These are phyloP conservation scores for Druceiella hillmani DNA, from an alignment of 2,888 invertebrate genomes.

Conservation along the genomic window DNA sequence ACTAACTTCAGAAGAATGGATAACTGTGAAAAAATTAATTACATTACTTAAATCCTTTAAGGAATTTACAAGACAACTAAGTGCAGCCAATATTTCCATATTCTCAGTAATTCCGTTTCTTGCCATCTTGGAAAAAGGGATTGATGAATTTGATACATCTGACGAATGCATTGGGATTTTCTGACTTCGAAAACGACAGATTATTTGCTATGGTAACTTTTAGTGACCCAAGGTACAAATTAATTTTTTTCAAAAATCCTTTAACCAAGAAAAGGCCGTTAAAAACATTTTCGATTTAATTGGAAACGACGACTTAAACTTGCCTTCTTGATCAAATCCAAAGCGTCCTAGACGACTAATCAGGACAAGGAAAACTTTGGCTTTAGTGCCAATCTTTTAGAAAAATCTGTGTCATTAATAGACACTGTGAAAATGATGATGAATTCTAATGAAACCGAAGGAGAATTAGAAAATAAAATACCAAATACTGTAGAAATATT, in stretches of 20 bases:
- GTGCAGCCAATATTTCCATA: conserved; percentile 19
- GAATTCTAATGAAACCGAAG: too few species aligned
- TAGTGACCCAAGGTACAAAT: conserved; percentile 19
- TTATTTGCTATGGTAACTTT: conserved; percentile 21
- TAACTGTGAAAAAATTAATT: conserved; percentile 15
- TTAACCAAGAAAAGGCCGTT: too few species aligned
- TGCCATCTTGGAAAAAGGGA: conserved; percentile 17
- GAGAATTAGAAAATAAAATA: too few species aligned
- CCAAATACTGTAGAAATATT: too few species aligned
- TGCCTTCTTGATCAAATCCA: conserved; percentile 3
- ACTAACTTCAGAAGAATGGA: conserved; percentile 20
- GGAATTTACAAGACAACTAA: conserved; percentile 20
- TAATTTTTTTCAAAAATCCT: conserved; percentile 9
- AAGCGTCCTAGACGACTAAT: too few species aligned
- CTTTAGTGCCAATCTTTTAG: too few species aligned
- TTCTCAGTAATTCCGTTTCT: conserved; percentile 21
- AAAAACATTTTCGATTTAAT: conserved; percentile 5
- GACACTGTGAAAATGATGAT: too few species aligned
- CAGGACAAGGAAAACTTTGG: too few species aligned
- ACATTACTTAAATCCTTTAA: conserved; percentile 19
- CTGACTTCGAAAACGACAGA: conserved; percentile 20
- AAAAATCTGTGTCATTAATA: too few species aligned
- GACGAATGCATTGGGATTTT: conserved; percentile 11
- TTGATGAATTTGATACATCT: conserved; percentile 14
- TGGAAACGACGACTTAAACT: conserved; percentile 10